These are phyloP conservation scores for Eupithecia tripunctaria DNA, from an alignment of 2,888 invertebrate species.

Conservation along the genomic window DNA sequence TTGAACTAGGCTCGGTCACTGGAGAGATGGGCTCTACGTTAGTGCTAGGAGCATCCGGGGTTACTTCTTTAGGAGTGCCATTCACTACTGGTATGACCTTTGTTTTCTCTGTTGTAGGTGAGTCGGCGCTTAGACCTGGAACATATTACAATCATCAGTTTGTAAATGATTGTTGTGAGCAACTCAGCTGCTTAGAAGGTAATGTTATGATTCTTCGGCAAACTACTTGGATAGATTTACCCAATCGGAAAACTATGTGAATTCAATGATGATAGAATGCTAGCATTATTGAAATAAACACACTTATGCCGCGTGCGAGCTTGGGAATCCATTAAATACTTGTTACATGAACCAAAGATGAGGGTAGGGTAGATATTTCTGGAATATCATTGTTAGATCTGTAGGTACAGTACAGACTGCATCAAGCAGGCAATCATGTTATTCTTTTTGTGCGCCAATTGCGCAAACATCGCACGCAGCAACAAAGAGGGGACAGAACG, in stretches of 20 bases:
- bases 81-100: conserved; percentile 1
- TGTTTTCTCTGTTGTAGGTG: neutral
- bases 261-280: too few relatives aligned
- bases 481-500: conserved; percentile 45
- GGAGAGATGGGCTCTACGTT: neutral
- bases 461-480: conserved; percentile 54
- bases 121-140: neutral
- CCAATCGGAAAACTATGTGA: neutral
- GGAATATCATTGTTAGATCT: conserved; percentile 21
- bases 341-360: conserved; percentile 14
- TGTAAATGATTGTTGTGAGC: neutral
- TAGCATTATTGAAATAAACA: neutral
- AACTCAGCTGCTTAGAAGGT: neutral
- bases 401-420: conserved; percentile 1
- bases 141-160: neutral
- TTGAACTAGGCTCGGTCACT: neutral
- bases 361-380: conserved; percentile 39
- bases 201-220: neutral
- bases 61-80: neutral
- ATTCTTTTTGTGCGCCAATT: conserved; percentile 51
- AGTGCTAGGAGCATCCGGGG: neutral
- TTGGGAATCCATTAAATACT: neutral
- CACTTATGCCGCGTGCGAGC: neutral
- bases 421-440: conserved; percentile 14
- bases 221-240: neutral